Evolutionary conservation across 1,140 invertebrate species (phyloP), one percentile per base, ranked within the genome.

Genomic region (Pseudoatta argentina): DNA sequence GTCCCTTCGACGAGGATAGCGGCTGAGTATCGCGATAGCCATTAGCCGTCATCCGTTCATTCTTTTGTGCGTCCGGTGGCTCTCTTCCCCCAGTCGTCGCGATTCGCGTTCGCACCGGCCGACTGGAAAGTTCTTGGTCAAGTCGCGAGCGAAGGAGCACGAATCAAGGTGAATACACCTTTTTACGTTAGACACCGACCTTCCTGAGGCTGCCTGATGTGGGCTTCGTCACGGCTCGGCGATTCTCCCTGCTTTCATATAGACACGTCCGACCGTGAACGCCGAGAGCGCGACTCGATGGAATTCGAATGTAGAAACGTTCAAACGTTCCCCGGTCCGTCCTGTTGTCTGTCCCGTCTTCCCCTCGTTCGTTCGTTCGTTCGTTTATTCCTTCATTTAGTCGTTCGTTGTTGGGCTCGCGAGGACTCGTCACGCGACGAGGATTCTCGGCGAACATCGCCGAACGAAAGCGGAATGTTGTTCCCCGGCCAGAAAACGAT

Each of bases 111-210:
- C 39, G 27, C 66, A n/a, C 55, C 51, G 75, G 44, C 75, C 24
- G 82, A 34, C 69, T 90, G 63, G 82, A 82, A 82, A 89, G 86
- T 90, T 90, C 86, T 90, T 90, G 79, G 88, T 89, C 89, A 89
- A 87, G 88, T 87, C 76, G 79, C 85, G 87, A 86, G 73, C 83
- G 87, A 90, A 88, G 87, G 82, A 87, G 86, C 79, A 55, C 53
- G 87, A 87, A 67, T 88, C 89, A 91, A 91, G 89, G 89, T 91
- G 89, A 90, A 90, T 91, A 90, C 78, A 91, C 89, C 89, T 91
- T 90, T 91, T 91, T 91, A 88, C 78, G 78, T 88, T 79, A 85
- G 76, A 79, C 57, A 59, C 51, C 88, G 89, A 87, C 89, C 89
- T 90, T 90, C 89, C 81, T 83, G 87, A 88, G 78, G 67, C 79